Base-by-base conservation (phyloP, 2,888 invertebrate genomes). In the Synanthedon formicaeformis region DNA sequence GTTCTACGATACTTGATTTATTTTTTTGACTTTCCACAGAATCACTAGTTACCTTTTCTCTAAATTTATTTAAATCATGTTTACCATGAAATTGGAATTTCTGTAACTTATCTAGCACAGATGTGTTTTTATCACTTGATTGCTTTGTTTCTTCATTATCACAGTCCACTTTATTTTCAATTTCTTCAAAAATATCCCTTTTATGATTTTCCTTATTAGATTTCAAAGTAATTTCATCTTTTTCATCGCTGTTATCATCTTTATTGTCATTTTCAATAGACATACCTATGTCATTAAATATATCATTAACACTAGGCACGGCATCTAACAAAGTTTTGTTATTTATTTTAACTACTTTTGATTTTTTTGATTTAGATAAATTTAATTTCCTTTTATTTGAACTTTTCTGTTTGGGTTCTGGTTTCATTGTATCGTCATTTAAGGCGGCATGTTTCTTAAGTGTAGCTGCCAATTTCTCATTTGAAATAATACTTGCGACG, bases 281-380 rank as follows among this genome's bases (percentile, higher is more conserved):
- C 52, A 85, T 76, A 49, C 72, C 76, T 56, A 85, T 67, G 57
- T 79, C 74, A 41, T 70, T 66, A 56, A 80, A 85, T 18, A 72
- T 70, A 64, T 88, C 85, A 69, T 88, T 83, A 0, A 88, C 88
- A 71, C 87, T 87, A 0, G 87, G 88, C 4, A 88, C 72, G 57
- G 70, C 78, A 58, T 87, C 78, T 41, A 88, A 63, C 27, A 76
- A 56, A 49, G 58, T 62, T 14, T 51, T 60, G 41, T 58, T 56
- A 52, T 60, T 55, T 52, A 61, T 55, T 51, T 65, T 65, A 56
- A 69, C 67, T 57, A 55, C 55, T 8, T 58, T 54, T 50, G 54
- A 52, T 41, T 50, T 57, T 66, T 58, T 72, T 73, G 10, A 55
- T 51, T 67, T 61, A 59, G 71, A 57, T 50, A 48, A 51, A 56